A percentile compares a stretch with the other conserved stretches of the same genome.
Conservation (phyloP, 2,797 vertebrate genomes). For the Carduelis carduelis region DNA sequence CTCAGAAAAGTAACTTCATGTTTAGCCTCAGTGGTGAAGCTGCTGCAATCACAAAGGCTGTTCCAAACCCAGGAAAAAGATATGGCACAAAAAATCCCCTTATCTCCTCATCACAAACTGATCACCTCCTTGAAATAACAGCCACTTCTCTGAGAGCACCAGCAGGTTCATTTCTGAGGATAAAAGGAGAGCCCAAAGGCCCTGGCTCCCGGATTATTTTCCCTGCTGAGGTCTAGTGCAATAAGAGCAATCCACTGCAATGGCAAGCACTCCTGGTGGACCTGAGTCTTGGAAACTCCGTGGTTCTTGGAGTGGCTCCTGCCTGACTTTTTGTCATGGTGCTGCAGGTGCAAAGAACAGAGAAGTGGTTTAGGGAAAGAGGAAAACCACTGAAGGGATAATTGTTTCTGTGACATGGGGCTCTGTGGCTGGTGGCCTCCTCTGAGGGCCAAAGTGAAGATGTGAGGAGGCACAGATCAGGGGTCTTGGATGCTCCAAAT, state of each 20-base stretch:
- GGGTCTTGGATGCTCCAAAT: background rate
- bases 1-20: background rate
- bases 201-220: background rate
- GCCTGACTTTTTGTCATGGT: background rate
- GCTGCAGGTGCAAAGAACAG: background rate
- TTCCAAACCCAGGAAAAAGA: background rate
- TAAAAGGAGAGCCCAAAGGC: background rate
- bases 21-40: background rate
- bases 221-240: background rate
- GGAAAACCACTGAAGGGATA: background rate
- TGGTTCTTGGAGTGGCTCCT: background rate
- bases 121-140: background rate
- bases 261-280: background rate
- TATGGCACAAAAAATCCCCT: background rate
- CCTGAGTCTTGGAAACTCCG: background rate
- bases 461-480: background rate
- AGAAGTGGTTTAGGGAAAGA: background rate
- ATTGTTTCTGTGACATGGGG: fast-evolving
- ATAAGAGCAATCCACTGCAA: fast-evolving
- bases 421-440: background rate
- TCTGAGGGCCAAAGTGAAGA: background rate
- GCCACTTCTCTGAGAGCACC: background rate
- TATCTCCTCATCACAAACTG: background rate
- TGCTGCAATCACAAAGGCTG: fast-evolving
- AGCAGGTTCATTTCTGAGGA: background rate